A percentile compares a stretch with the other conserved stretches of the same genome.
phyloP scores from a whole-genome alignment of 2,113 vertebrate genomes.

The Capreolus pygargus region DNA sequence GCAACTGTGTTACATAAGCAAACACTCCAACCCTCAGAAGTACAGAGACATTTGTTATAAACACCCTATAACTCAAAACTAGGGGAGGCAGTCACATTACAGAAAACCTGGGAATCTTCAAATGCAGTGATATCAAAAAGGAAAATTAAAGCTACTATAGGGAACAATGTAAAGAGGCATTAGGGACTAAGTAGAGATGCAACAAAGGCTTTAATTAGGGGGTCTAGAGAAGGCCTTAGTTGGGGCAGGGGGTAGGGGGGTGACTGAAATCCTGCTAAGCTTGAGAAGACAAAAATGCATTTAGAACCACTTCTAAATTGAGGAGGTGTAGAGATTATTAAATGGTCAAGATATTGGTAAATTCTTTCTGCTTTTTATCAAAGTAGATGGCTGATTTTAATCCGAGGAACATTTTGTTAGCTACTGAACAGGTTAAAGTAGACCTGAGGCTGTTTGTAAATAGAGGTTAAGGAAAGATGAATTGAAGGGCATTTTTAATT shows the following conservation, averaged over 20 bases:
- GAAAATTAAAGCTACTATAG: background rate
- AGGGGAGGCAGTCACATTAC: background rate
- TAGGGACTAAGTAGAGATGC: background rate
- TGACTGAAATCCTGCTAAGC: background rate
- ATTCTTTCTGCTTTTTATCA: background rate
- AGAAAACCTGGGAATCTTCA: slow-evolving; percentile 20
- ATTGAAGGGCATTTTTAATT: slow-evolving; percentile 10
- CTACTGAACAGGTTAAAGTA: background rate
- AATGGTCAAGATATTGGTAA: background rate
- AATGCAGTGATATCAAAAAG: background rate
- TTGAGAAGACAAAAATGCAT: background rate
- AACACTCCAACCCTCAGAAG: background rate
- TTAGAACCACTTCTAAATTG: background rate
- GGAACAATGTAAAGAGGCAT: background rate
- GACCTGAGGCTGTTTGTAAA: background rate
- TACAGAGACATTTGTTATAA: slow-evolving; percentile 1
- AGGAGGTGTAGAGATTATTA: background rate
- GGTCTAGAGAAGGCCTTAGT: background rate
- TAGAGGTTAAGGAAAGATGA: background rate
- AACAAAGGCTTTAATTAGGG: background rate
- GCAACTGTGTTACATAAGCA: background rate
- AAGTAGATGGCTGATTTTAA: background rate
- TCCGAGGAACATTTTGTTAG: background rate
- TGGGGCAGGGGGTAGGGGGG: rapidly evolving
- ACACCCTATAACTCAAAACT: slow-evolving; percentile 9